Conservation (phyloP, 2,113 vertebrate species). For the Amia ocellicauda region DNA sequence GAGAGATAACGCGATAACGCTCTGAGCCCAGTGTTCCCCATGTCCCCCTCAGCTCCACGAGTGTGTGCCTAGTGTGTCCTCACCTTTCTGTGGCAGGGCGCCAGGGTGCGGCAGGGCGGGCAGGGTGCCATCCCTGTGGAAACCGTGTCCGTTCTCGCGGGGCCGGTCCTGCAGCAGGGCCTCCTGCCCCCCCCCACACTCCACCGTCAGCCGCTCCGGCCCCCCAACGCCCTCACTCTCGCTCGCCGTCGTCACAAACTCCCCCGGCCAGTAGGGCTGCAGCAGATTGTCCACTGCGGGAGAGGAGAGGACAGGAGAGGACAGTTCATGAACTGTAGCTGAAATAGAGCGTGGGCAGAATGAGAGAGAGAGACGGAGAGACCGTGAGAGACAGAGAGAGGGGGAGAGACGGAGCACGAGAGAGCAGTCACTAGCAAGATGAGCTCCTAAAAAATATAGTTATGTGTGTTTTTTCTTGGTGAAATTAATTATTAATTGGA, state of each 20-base stretch:
- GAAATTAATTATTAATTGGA: neutral
- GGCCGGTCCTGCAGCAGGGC: constrained; percentile 41
- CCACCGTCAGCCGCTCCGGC: constrained; percentile 43
- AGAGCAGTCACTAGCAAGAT: no score
- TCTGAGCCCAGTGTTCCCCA: neutral
- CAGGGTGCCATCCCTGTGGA: constrained; percentile 50
- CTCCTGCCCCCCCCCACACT: constrained; percentile 36
- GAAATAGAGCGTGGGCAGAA: no score
- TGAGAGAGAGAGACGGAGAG: no score
- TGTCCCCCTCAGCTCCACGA: neutral
- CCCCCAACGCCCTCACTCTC: constrained; percentile 50
- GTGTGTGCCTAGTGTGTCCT: neutral
- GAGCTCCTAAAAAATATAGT: no score
- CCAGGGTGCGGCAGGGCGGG: constrained; percentile 60
- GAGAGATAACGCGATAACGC: neutral
- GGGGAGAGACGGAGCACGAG: neutral
- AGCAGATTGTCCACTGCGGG: constrained; percentile 50
- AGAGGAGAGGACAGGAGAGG: neutral
- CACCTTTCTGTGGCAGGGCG: constrained; percentile 79
- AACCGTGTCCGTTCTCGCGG: constrained; percentile 49
- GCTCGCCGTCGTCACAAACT: constrained; percentile 53
- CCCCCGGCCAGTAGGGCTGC: constrained; percentile 71
- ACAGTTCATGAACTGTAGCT: no score
- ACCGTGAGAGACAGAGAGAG: no score
- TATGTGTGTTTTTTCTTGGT: neutral